Base-by-base conservation (phyloP, 2,888 invertebrate genomes). In the Cheilosia impressa region DNA sequence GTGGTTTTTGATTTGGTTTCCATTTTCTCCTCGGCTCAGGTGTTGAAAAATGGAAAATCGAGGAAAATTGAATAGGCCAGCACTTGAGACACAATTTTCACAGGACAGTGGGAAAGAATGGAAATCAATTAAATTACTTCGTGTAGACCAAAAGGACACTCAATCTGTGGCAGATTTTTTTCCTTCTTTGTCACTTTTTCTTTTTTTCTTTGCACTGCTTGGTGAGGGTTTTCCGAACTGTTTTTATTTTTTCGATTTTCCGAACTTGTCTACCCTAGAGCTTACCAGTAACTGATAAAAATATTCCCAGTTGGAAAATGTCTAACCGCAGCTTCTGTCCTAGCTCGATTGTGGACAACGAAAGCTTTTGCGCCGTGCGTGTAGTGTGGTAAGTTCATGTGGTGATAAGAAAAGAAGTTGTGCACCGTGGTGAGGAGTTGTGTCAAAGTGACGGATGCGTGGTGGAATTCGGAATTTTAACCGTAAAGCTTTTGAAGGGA, bases 221-320 rank as follows among this genome's bases (percentile, higher is more conserved):
- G n/a, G 15, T 17, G 47, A 75, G 47, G n/a, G 17, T 80, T 43
- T 73, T 68, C 27, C 38, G 50, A 47, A 45, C 13, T 38, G 10
- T 38, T 4, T 13, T 38, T 13, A 13, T 4, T 83, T 73, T 6
- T 57, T 58, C n/a, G 58, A 68, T 62, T 84, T 75, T 65, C 60
- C 77, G 72, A 81, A 87, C 87, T 73, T 78, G 53, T 22, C 82
- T 66, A 68, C 41, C 58, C 69, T 19, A 82, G 69, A 82, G 76
- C 87, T 87, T 73, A 82, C 82, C 69, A 78, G 58, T 71, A 58
- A 87, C 87, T 87, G 87, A 85, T 85, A 85, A 81, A 83, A 87
- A 73, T 68, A 47, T 65, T 73, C 65, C 72, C 72, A 72, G 68
- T 77, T 62, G 75, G 71, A 79, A 84, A 84, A 55, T 52, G 27